Percentiles rank a stretch among this genome's conserved stretches.
These are phyloP conservation scores for Poecilia velifera DNA, from an alignment of 2,797 vertebrate species.

Conservation along the genomic window DNA sequence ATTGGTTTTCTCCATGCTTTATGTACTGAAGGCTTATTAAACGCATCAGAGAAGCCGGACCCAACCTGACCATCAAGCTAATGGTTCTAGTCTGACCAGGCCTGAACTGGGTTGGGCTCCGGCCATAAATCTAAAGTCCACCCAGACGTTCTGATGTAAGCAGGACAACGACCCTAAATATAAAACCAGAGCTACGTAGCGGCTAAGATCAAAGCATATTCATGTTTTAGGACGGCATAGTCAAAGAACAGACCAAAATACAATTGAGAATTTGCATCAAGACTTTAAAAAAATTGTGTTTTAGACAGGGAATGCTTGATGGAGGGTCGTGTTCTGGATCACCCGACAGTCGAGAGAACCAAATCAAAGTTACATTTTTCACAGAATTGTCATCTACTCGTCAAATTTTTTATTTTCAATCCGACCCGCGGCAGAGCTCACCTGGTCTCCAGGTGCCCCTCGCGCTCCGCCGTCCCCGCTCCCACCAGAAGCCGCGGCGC, in stretches of 20 bases:
- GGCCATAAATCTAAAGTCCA: too few species aligned
- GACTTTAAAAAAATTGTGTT: not conserved
- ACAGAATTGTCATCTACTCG: not conserved
- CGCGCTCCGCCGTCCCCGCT: constrained; percentile 34
- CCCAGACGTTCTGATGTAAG: not conserved
- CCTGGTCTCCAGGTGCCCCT: constrained; percentile 40
- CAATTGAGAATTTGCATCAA: not conserved
- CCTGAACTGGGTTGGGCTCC: too few species aligned
- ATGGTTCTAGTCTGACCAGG: too few species aligned
- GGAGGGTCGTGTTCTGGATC: not conserved
- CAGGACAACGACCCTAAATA: not conserved
- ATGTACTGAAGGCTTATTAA: too few species aligned
- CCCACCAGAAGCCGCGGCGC: constrained; percentile 31
- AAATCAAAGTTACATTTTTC: not conserved
- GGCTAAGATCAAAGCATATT: not conserved
- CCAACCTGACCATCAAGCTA: too few species aligned
- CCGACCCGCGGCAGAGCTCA: constrained; percentile 16
- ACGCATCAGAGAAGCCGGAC: too few species aligned
- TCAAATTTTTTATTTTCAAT: too few species aligned
- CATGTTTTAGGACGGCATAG: not conserved
- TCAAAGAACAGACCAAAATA: not conserved
- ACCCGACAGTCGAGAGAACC: not conserved
- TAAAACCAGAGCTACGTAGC: not conserved
- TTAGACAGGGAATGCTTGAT: not conserved
- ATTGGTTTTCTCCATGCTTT: too few species aligned